Evolutionary conservation across 2,113 vertebrate genomes (phyloP), one percentile per base, ranked within the genome.

Genomic region (Corythoichthys haematopterus): DNA sequence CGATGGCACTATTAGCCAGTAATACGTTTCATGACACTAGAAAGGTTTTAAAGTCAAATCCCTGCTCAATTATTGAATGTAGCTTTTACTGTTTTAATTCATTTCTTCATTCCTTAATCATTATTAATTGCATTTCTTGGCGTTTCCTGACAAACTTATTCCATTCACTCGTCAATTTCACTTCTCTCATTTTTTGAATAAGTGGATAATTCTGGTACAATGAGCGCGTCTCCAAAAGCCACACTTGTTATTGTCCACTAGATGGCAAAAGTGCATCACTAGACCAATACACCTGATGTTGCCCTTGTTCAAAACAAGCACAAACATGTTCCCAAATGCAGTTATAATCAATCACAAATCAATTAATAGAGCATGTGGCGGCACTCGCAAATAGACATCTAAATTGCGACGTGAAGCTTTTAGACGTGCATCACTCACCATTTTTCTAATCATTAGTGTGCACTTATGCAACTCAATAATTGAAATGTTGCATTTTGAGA

Each of bases 181-280:
- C 4, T 3, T 14, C 20, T 28, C 3, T 4, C 2, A 46, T 28
- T 33, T 1, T 65, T 15, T 58, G n/a, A 51, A 13, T 20, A n/a
- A 46, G 45, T 11, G 1, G 5, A 10, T 11, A 2, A 52, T 52
- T 52, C 50, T 52, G 16, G 9, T n/a, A 52, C 20, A 28, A 9
- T 15, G 9, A 16, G 52, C n/a, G 1, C 7, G 50, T n/a, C 15
- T 33, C 20, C 20, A 7, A 2, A 8, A 20, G 2, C 16, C 50
- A n/a, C n/a, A 52, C 50, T 7, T 50, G 55, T 16, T 0, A 35
- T n/a, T 0, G n/a, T 66, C 65, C 91, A 84, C 85, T 87, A 88
- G 91, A 83, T 89, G 91, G 89, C 91, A 91, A 20, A 91, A 71
- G 80, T 79, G 87, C 69, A 83, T 69, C 86, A 77, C 69, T 46